Percentiles rank a stretch among this genome's conserved stretches.
These are phyloP conservation scores for Eudasyphora cyanicolor DNA, from an alignment of 2,888 invertebrate genomes.

Conservation along the genomic window DNA sequence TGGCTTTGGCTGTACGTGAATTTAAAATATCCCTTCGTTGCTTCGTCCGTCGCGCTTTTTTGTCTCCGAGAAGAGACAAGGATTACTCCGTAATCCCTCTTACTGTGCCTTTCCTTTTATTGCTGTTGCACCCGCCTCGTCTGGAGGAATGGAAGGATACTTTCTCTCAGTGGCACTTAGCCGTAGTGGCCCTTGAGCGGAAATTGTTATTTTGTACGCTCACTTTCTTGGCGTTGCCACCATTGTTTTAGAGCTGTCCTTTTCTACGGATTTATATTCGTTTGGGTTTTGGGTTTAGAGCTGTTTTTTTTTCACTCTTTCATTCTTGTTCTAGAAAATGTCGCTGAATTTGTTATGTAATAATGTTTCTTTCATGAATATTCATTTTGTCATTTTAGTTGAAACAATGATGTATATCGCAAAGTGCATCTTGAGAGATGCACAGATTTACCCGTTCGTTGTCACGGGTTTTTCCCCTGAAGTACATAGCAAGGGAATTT, in stretches of 20 bases:
- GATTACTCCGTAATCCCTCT: conserved; percentile 22
- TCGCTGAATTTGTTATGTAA: conserved; percentile 65
- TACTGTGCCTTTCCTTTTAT: not conserved
- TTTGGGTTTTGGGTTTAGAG: not conserved
- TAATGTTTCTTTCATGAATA: conserved; percentile 60
- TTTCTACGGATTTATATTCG: conserved; percentile 10
- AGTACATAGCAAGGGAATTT: no score
- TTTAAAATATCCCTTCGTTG: conserved; percentile 36
- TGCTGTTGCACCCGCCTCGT: not conserved
- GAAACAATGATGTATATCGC: conserved; percentile 64
- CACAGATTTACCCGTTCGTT: conserved; percentile 45
- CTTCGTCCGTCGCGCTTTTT: not conserved
- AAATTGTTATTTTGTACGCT: conserved; percentile 40
- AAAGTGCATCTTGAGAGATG: conserved; percentile 45
- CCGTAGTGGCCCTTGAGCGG: conserved; percentile 56
- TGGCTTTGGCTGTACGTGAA: no score
- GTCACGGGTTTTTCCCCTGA: not conserved
- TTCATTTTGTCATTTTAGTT: conserved; percentile 64
- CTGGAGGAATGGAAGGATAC: not conserved
- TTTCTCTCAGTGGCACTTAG: not conserved
- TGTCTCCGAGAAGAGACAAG: not conserved
- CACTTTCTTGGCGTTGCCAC: conserved; percentile 19
- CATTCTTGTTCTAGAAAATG: conserved; percentile 31
- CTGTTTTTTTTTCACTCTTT: not conserved
- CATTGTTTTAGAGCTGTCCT: not conserved